Conservation (phyloP, 2,797 vertebrate genomes). For the Phoebastria nigripes region DNA sequence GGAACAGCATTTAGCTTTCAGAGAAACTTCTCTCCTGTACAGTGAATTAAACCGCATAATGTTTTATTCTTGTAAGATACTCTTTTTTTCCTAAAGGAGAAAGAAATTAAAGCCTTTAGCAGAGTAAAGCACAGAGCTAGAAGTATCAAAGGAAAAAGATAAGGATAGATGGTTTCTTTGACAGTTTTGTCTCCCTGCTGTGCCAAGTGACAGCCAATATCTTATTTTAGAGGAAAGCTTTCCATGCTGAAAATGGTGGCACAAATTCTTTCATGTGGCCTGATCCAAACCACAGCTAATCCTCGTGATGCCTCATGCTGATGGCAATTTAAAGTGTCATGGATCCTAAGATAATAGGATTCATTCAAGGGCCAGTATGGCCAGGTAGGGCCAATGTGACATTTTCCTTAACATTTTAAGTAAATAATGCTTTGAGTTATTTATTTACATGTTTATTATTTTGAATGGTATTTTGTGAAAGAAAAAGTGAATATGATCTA, state of each 20-base stretch:
- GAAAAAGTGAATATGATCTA: neutral
- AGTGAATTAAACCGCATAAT: neutral
- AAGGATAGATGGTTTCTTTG: conserved; percentile 12
- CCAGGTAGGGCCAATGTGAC: neutral
- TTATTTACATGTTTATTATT: neutral
- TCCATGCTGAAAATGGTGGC: neutral
- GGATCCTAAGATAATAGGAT: neutral
- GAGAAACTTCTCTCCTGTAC: neutral
- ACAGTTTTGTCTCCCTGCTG: conserved; percentile 32
- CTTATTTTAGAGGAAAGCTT: conserved; percentile 12
- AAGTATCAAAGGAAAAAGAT: conserved; percentile 31
- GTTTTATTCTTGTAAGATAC: conserved; percentile 30
- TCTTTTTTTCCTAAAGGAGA: neutral
- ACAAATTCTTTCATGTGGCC: neutral
- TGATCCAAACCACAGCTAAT: neutral
- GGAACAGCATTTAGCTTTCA: neutral
- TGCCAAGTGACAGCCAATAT: conserved; percentile 21
- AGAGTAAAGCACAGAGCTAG: neutral
- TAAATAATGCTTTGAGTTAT: neutral
- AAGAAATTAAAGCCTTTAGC: conserved; percentile 16
- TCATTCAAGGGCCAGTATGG: neutral
- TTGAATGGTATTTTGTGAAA: neutral
- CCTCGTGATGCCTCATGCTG: neutral
- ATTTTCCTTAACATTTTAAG: neutral
- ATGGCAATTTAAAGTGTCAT: neutral